Evolutionary conservation across 2,888 invertebrate genomes (phyloP).

Genomic region (Pteria penguin): DNA sequence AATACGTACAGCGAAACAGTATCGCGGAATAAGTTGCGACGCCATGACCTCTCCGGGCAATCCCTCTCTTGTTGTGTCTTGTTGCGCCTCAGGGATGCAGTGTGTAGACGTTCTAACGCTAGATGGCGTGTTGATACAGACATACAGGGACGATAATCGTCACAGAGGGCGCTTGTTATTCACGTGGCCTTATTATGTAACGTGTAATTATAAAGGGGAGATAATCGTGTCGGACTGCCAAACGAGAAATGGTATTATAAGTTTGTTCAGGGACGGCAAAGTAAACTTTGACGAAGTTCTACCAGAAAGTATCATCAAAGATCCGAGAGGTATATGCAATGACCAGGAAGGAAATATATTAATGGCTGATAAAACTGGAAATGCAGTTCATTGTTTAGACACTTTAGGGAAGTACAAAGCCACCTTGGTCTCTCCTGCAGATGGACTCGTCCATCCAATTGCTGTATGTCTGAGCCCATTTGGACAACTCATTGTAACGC

Average conservation of each 20-base stretch:
- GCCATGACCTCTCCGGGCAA: conserved; percentile 41
- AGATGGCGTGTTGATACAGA: conserved; percentile 56
- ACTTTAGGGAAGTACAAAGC: conserved; percentile 58
- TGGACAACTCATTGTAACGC: conserved; percentile 62
- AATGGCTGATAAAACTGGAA: conserved; percentile 62
- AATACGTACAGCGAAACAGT: conserved; percentile 62
- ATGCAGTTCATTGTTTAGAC: conserved; percentile 56
- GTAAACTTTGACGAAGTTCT: conserved; percentile 55
- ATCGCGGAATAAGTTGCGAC: conserved; percentile 60
- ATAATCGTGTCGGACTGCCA: conserved; percentile 63
- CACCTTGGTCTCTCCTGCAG: conserved; percentile 52
- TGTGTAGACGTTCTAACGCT: conserved; percentile 59
- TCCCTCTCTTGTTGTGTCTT: conserved; percentile 59
- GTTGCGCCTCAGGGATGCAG: conserved; percentile 61
- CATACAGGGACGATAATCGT: conserved; percentile 57
- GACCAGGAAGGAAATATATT: conserved; percentile 58
- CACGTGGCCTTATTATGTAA: conserved; percentile 65
- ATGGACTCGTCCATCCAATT: conserved; percentile 59
- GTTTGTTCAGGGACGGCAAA: conserved; percentile 53
- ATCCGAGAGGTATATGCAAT: conserved; percentile 61
- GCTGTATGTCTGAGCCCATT: conserved; percentile 64
- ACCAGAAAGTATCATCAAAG: conserved; percentile 53
- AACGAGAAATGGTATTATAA: conserved; percentile 59
- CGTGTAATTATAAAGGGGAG: conserved; percentile 53
- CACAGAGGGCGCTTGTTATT: conserved; percentile 55